A percentile compares a stretch with the other conserved stretches of the same genome.
Conservation (phyloP, 1,140 invertebrate species). For the Ridgeia piscesae region DNA sequence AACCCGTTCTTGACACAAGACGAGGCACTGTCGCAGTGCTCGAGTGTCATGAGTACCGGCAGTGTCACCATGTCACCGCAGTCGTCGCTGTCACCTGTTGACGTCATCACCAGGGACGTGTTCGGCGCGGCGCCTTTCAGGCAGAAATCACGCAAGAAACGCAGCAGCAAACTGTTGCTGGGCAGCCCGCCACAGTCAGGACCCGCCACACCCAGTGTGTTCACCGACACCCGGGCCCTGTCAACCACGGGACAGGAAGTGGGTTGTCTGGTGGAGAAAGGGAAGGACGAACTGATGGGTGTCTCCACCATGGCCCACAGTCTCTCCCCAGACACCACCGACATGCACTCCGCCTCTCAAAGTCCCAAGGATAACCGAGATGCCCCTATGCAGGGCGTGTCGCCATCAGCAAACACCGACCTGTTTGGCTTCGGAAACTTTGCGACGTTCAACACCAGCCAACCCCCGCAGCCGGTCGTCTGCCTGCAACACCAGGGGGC, state of each 20-base stretch:
- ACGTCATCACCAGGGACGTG: conserved; percentile 37
- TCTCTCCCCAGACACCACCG: conserved; percentile 1
- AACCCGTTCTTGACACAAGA: conserved; percentile 25
- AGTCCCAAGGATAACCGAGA: not conserved
- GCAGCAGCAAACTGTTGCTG: conserved; percentile 26
- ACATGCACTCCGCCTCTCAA: not conserved
- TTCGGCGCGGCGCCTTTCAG: conserved; percentile 56
- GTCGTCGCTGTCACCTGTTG: not conserved
- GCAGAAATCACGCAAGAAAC: conserved; percentile 39
- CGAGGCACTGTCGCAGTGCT: conserved; percentile 34
- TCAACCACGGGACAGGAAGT: not conserved
- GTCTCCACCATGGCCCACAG: not conserved
- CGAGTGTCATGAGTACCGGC: conserved; percentile 34
- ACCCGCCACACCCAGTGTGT: not conserved
- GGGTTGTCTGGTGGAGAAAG: not conserved
- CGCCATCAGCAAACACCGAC: not conserved
- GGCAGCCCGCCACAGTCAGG: not conserved
- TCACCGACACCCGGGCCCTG: not conserved
- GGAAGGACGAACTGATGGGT: not conserved
- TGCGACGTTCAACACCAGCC: conserved; percentile 3
- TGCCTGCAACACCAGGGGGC: conserved; percentile 9
- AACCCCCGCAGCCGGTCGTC: conserved; percentile 3
- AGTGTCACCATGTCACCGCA: not conserved
- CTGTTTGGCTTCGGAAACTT: conserved; percentile 1
- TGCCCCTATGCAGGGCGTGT: not conserved